Evolutionary conservation across 2,113 vertebrate genomes (phyloP).

Genomic region (Ctenodactylus gundi): DNA sequence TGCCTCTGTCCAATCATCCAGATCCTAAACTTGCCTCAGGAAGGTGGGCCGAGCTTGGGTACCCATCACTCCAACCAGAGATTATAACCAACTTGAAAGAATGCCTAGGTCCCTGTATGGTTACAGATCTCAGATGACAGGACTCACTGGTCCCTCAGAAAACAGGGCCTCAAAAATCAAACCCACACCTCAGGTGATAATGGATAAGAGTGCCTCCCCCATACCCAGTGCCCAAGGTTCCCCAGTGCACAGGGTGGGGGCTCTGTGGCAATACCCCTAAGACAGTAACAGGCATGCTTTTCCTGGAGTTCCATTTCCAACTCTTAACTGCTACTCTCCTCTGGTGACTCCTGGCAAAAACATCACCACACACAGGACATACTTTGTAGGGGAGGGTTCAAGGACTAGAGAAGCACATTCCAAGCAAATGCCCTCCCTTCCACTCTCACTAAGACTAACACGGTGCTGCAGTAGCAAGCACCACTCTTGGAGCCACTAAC

Average conservation of each 20-base stretch:
- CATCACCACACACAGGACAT: neutral
- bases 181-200: neutral
- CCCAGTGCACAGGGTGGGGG: neutral
- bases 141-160: neutral
- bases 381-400: no score
- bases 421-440: neutral
- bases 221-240: fast-evolving
- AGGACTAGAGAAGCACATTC: neutral
- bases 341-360: neutral
- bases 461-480: neutral
- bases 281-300: neutral
- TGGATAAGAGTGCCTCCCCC: neutral
- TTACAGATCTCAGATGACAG: neutral
- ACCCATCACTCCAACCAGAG: neutral
- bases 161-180: neutral
- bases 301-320: neutral
- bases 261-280: fast-evolving
- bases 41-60: neutral
- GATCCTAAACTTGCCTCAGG: neutral
- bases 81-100: neutral
- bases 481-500: neutral
- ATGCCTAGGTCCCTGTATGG: neutral
- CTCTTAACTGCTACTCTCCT: neutral
- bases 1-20: neutral
- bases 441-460: neutral